Conservation (phyloP, 1,140 invertebrate species). For the Pseudomyrmex sp. region DNA sequence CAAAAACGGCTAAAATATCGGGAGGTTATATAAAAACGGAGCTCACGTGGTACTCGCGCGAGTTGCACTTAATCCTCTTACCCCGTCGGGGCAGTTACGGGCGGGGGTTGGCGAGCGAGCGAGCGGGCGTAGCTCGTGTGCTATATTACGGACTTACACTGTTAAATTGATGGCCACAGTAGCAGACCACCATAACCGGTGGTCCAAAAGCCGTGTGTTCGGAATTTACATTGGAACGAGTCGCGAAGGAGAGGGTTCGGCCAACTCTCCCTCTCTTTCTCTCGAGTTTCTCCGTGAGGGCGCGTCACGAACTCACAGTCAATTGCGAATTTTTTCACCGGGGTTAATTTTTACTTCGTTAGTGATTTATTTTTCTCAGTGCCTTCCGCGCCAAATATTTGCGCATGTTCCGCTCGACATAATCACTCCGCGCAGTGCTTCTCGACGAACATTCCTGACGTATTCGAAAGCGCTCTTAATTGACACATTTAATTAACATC, state of each 20-base stretch:
- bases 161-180: conserved; percentile 72
- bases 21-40: conserved; percentile 69
- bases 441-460: neutral
- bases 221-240: conserved; percentile 70
- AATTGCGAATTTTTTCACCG: conserved; percentile 54
- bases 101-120: neutral
- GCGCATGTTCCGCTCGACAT: neutral
- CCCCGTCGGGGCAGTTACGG: conserved; percentile 64
- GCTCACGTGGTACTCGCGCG: conserved; percentile 56
- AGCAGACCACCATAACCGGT: conserved; percentile 57
- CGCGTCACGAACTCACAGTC: neutral
- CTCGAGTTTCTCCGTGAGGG: conserved; percentile 46
- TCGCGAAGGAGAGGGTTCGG: conserved; percentile 16
- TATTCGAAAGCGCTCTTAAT: conserved; percentile 15
- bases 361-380: conserved; percentile 36
- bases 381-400: conserved; percentile 25
- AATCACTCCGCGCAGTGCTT: neutral
- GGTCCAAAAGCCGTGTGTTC: conserved; percentile 66
- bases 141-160: conserved; percentile 73
- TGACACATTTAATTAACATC: conserved; percentile 50
- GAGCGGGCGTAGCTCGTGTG: conserved; percentile 53
- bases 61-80: conserved; percentile 72
- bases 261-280: neutral
- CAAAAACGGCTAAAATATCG: conserved; percentile 72
- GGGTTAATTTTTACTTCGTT: conserved; percentile 55